These are phyloP conservation scores for Eufriesea mexicana DNA, from an alignment of 1,140 invertebrate species.

Conservation along the genomic window DNA sequence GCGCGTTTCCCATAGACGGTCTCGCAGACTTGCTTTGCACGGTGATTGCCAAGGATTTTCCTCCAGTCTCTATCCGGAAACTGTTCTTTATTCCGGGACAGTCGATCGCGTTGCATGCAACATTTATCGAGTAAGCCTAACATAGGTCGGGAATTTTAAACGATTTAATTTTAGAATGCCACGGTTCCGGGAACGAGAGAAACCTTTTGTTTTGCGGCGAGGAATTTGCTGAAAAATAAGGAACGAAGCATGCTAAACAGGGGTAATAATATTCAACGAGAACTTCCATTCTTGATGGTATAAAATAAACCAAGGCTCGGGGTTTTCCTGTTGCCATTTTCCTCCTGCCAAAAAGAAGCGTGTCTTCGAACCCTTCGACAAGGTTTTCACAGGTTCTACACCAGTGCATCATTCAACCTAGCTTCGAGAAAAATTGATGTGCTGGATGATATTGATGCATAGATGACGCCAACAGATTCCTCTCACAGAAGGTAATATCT, in stretches of 20 bases:
- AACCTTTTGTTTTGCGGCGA: background rate
- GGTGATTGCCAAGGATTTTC: slow-evolving; percentile 52
- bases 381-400: no score
- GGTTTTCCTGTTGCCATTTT: no score
- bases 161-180: background rate
- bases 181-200: background rate
- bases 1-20: slow-evolving; percentile 48
- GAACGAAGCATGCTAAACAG: no score
- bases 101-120: background rate
- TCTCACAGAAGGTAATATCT: background rate
- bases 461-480: no score
- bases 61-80: slow-evolving; percentile 31
- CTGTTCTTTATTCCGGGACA: slow-evolving; percentile 19
- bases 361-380: no score
- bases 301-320: no score
- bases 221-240: background rate
- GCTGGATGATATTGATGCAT: no score
- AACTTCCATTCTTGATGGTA: no score
- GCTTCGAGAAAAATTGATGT: no score
- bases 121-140: background rate
- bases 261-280: no score
- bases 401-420: no score
- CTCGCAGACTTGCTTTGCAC: background rate
- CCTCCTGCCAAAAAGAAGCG: no score
- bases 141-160: background rate